Percentiles rank a stretch among this genome's conserved stretches.
Conservation (phyloP, 2,797 vertebrate genomes). For the Oryzias dopingdopingensis region DNA sequence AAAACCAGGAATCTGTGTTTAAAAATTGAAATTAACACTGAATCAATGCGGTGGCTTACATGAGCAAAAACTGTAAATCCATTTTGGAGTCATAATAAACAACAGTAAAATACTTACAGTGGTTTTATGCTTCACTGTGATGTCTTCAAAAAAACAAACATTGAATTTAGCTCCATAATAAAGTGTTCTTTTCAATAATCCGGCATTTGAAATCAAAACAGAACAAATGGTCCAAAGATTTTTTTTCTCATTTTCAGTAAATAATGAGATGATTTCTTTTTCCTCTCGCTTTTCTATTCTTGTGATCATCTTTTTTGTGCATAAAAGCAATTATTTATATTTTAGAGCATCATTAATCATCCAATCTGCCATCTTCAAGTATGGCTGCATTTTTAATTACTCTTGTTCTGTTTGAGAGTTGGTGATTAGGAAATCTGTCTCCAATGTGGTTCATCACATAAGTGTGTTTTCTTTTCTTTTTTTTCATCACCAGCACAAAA, state of each 20-base stretch:
- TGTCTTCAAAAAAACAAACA: constrained; percentile 4
- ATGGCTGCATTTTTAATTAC: constrained; percentile 44
- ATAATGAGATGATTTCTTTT: too few species aligned
- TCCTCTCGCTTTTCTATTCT: too few species aligned
- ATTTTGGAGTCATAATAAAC: constrained; percentile 6
- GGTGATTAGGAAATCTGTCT: constrained; percentile 27
- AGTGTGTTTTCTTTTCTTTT: constrained; percentile 40
- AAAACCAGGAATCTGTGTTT: constrained; percentile 26
- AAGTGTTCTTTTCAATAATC: too few species aligned
- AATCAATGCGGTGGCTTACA: constrained; percentile 3
- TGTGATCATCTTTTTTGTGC: too few species aligned
- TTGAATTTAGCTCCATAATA: constrained; percentile 7
- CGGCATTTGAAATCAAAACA: too few species aligned
- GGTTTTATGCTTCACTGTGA: constrained; percentile 19
- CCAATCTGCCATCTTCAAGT: constrained; percentile 59
- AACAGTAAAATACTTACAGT: constrained; percentile 6
- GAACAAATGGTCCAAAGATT: too few species aligned
- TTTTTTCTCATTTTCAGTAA: too few species aligned
- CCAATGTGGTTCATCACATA: constrained; percentile 37
- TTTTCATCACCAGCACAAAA: constrained; percentile 11
- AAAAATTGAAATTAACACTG: constrained; percentile 16
- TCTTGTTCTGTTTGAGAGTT: constrained; percentile 44
- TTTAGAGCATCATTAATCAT: constrained; percentile 51
- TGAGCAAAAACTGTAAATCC: constrained; percentile 5
- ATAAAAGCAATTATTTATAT: constrained; percentile 33